These are phyloP conservation scores for Falco biarmicus DNA, from an alignment of 2,797 vertebrate genomes.

Conservation along the genomic window DNA sequence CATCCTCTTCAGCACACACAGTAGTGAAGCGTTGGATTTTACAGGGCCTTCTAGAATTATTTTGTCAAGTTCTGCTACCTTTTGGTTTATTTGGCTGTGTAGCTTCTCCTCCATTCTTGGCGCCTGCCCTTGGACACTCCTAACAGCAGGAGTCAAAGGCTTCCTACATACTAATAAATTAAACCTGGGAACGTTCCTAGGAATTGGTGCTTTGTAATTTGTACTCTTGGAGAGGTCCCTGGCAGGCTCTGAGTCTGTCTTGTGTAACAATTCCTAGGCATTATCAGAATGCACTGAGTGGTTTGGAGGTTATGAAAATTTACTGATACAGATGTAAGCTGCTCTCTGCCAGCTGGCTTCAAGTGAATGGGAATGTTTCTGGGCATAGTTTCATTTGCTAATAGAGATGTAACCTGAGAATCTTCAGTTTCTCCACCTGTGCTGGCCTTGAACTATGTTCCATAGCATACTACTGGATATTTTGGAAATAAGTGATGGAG, in stretches of 20 bases:
- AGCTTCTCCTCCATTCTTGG: background rate
- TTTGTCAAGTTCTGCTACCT: background rate
- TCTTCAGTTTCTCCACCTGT: background rate
- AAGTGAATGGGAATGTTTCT: conserved; percentile 41
- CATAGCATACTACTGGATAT: background rate
- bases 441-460: background rate
- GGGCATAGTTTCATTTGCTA: conserved; percentile 23
- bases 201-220: background rate
- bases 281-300: background rate
- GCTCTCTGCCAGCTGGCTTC: conserved; percentile 49
- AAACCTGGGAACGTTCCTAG: background rate
- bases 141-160: background rate
- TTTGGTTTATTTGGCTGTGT: background rate
- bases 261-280: background rate
- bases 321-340: background rate
- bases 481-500: background rate
- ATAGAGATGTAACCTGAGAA: background rate
- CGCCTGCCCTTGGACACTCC: background rate
- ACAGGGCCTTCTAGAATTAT: background rate
- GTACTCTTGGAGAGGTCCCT: background rate
- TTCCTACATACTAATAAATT: background rate
- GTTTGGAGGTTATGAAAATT: background rate
- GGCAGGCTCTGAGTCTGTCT: background rate
- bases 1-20: background rate
- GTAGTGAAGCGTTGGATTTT: background rate